Evolutionary conservation across 2,888 invertebrate genomes (phyloP).

Genomic region (Polyploca ridens): DNA sequence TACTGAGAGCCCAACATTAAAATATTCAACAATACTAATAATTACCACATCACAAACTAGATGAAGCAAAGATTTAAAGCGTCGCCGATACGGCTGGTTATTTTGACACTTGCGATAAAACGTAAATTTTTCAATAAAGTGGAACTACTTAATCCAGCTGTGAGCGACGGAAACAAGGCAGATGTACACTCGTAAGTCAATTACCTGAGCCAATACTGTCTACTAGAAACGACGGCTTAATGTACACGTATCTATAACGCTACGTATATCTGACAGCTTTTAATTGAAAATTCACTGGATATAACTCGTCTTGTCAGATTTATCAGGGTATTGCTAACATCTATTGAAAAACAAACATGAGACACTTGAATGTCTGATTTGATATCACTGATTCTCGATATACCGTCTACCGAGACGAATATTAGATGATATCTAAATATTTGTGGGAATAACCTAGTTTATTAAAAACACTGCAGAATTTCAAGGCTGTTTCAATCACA

Average conservation of each 20-base stretch:
- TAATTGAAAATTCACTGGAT: neutral
- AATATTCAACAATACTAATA: too few relatives aligned
- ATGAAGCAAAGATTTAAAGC: neutral
- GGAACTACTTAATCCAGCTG: neutral
- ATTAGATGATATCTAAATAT: neutral
- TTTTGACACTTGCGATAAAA: neutral
- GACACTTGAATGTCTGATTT: too few relatives aligned
- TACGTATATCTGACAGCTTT: neutral
- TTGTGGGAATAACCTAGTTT: too few relatives aligned
- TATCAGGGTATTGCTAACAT: neutral
- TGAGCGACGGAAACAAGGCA: neutral
- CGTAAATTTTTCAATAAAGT: neutral
- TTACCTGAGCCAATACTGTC: neutral
- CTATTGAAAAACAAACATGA: too few relatives aligned
- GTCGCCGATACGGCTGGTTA: neutral
- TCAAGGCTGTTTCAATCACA: neutral
- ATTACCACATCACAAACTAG: neutral
- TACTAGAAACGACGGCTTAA: neutral
- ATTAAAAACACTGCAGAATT: too few relatives aligned
- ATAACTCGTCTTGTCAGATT: slow-evolving; percentile 16
- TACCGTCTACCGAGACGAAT: neutral
- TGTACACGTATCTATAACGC: neutral
- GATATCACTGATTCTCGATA: neutral
- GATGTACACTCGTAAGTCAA: neutral
- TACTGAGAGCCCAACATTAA: too few relatives aligned